Evolutionary conservation across 2,888 invertebrate species (phyloP).

Genomic region (Harpalus rubripes): DNA sequence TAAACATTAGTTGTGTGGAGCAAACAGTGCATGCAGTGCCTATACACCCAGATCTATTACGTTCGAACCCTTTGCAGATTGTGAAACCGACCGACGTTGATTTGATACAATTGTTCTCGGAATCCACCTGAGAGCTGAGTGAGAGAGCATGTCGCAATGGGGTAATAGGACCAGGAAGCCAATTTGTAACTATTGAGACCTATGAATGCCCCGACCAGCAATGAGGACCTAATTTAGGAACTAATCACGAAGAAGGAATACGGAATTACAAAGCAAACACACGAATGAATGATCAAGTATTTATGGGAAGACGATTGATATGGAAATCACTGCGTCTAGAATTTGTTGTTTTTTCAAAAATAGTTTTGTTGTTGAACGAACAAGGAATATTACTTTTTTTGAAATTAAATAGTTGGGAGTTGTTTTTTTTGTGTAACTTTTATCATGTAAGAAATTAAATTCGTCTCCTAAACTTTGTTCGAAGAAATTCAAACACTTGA

Average conservation of each 20-base stretch:
- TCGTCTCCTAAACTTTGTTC: too few species aligned
- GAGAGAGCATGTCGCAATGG: not conserved
- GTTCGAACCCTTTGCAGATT: conserved; percentile 55
- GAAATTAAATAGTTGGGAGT: too few species aligned
- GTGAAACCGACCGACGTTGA: conserved; percentile 50
- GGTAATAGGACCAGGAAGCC: conserved; percentile 10
- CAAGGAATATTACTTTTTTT: too few species aligned
- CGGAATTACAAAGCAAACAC: not conserved
- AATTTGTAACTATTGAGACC: conserved; percentile 2
- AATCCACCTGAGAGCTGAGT: conserved; percentile 54
- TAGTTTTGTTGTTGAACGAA: too few species aligned
- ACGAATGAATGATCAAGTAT: not conserved
- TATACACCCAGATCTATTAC: conserved; percentile 35
- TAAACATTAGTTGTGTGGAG: conserved; percentile 43
- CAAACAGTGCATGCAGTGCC: conserved; percentile 42
- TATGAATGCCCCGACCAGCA: not conserved
- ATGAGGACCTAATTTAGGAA: not conserved
- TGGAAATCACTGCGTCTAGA: not conserved
- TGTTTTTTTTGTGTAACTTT: too few species aligned
- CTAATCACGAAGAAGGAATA: conserved; percentile 2
- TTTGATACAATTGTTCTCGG: conserved; percentile 62
- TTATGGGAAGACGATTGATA: not conserved
- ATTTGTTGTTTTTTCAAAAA: too few species aligned
- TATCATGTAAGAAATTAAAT: too few species aligned
- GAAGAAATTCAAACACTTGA: too few species aligned